Evolutionary conservation across 1,140 invertebrate species (phyloP).

Genomic region (Drosophila orosa): DNA sequence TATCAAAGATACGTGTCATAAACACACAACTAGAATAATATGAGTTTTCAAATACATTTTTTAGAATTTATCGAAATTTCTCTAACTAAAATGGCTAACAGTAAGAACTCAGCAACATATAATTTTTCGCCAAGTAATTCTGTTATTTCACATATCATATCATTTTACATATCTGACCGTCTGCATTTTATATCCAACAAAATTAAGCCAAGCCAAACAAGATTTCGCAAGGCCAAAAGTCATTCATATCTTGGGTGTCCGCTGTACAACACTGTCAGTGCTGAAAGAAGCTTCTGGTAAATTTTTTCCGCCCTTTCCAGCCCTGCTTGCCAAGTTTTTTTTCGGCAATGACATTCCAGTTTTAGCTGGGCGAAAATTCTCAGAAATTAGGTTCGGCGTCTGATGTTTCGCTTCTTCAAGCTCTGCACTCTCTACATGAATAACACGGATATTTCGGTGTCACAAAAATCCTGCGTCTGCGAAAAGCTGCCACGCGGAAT

Average conservation of each 20-base stretch:
- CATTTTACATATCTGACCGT: no score
- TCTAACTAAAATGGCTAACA: background rate
- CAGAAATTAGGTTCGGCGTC: background rate
- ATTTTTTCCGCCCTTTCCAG: background rate
- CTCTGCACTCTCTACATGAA: conserved; percentile 60
- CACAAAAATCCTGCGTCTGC: conserved; percentile 47
- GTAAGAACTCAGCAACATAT: background rate
- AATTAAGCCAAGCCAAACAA: background rate
- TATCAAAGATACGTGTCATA: no score
- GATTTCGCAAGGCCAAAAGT: background rate
- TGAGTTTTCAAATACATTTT: no score
- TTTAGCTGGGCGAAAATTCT: background rate
- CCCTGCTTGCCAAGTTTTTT: background rate
- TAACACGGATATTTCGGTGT: conserved; percentile 12
- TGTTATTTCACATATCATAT: background rate
- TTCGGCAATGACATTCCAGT: background rate
- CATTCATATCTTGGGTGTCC: background rate
- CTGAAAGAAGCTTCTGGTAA: background rate
- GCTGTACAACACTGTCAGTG: background rate
- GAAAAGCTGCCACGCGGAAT: conserved; percentile 58
- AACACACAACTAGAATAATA: no score
- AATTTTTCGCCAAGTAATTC: background rate
- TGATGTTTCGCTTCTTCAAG: conserved; percentile 72
- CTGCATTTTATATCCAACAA: background rate
- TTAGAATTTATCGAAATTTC: no score